Evolutionary conservation across 2,888 invertebrate genomes (phyloP).

Genomic region (Spialia ferax): DNA sequence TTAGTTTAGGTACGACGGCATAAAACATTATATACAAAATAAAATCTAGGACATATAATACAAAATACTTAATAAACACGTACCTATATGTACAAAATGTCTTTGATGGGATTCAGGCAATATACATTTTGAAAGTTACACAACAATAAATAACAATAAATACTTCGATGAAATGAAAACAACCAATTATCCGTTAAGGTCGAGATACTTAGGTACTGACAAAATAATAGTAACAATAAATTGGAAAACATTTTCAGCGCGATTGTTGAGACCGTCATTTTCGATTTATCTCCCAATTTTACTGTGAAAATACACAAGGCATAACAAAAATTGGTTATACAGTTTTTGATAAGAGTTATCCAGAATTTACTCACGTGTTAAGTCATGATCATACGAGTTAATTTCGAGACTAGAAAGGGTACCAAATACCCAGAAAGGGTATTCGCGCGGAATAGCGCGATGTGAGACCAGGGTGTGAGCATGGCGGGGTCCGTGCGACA

Average conservation of each 20-base stretch:
- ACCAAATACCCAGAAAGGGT: not conserved
- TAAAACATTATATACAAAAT: slow-evolving; percentile 1
- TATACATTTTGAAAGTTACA: too few relatives aligned
- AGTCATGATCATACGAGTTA: slow-evolving; percentile 22
- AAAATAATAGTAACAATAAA: not conserved
- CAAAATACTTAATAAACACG: not conserved
- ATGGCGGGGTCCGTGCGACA: slow-evolving; percentile 80
- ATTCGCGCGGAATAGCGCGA: slow-evolving; percentile 20
- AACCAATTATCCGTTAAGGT: slow-evolving; percentile 1
- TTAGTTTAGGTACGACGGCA: not conserved
- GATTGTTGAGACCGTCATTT: not conserved
- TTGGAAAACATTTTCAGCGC: slow-evolving; percentile 9
- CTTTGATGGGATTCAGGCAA: not conserved
- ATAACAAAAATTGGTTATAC: not conserved
- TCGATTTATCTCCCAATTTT: not conserved
- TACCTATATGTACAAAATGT: not conserved
- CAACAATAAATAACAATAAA: not conserved
- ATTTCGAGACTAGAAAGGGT: not conserved
- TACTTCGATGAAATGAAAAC: not conserved
- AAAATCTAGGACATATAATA: not conserved
- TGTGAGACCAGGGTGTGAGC: slow-evolving; percentile 42
- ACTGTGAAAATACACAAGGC: not conserved
- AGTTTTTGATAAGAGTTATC: not conserved
- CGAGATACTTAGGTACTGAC: not conserved
- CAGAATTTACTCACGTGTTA: not conserved